Conservation (phyloP, 2,797 vertebrate genomes). For the Centroberyx gerrardi region DNA sequence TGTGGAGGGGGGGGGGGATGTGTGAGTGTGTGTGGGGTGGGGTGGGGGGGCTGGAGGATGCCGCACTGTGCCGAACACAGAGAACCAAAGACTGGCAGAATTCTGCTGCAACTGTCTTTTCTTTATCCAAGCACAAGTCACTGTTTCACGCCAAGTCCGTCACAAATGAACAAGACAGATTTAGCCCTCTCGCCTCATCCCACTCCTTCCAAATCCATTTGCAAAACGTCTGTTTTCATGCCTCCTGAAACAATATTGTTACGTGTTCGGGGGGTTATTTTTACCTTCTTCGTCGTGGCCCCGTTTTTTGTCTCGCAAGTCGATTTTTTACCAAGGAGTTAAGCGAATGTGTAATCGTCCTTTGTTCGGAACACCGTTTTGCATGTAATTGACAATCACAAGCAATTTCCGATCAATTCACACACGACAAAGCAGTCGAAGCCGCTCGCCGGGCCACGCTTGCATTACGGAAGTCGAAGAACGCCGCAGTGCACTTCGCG, state of each 20-base stretch:
- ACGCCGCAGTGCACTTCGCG: constrained; percentile 65
- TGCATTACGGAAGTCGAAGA: constrained; percentile 50
- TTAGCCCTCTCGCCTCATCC: constrained; percentile 76
- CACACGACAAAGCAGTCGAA: constrained; percentile 45
- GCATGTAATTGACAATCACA: constrained; percentile 63
- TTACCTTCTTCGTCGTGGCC: constrained; percentile 65
- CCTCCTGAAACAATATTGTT: constrained; percentile 75
- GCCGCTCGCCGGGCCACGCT: constrained; percentile 53
- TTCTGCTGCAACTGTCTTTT: constrained; percentile 81
- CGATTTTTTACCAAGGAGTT: constrained; percentile 55
- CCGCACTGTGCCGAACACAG: constrained; percentile 48
- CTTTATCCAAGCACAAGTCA: constrained; percentile 82
- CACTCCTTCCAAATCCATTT: constrained; percentile 79
- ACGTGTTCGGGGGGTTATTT: constrained; percentile 69
- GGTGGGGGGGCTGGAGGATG: constrained; percentile 16
- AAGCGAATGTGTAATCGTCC: constrained; percentile 60
- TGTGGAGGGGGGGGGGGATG: constrained; percentile 41
- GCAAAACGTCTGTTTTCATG: constrained; percentile 76
- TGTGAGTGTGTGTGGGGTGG: constrained; percentile 55
- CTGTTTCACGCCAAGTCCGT: constrained; percentile 83
- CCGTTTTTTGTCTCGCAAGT: constrained; percentile 49
- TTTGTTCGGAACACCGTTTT: constrained; percentile 59
- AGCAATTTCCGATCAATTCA: constrained; percentile 71
- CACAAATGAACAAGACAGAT: constrained; percentile 81
- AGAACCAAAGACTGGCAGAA: constrained; percentile 81